These are phyloP conservation scores for Trachelus troglodyta DNA, from an alignment of 2,888 invertebrate species.

Conservation along the genomic window DNA sequence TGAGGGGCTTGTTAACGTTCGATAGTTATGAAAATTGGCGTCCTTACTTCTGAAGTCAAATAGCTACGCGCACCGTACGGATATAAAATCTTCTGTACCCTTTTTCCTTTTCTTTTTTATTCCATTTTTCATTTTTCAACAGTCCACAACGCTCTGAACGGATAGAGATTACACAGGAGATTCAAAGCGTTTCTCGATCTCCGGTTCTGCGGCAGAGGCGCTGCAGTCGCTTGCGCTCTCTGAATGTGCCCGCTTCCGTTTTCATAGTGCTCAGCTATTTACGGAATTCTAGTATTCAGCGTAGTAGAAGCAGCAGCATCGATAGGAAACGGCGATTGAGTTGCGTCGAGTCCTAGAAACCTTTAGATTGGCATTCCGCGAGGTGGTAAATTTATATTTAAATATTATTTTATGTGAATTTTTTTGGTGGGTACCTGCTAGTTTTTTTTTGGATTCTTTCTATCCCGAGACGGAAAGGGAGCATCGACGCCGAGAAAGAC, in stretches of 20 bases:
- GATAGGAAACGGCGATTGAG: not conserved
- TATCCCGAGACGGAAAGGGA: not conserved
- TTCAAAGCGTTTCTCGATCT: not conserved
- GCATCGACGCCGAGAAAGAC: not conserved
- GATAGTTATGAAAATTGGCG: too few relatives aligned
- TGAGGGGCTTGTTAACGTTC: not conserved
- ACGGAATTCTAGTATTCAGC: not conserved
- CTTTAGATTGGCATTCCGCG: not conserved
- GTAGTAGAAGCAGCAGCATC: not conserved
- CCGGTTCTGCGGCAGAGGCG: not conserved
- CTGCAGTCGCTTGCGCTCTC: not conserved
- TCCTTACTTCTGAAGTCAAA: not conserved
- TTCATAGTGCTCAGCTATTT: not conserved
- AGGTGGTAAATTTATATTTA: not conserved
- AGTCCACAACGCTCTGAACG: not conserved
- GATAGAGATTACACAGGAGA: not conserved
- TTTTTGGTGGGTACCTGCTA: not conserved
- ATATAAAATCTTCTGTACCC: not conserved
- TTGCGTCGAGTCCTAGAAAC: not conserved
- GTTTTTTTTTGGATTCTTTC: not conserved
- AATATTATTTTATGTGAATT: not conserved
- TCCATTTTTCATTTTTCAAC: not conserved
- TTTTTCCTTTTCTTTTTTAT: not conserved
- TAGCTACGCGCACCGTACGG: not conserved
- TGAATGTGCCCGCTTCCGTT: not conserved